These are phyloP conservation scores for Eurytoma californica DNA, from an alignment of 2,888 invertebrate genomes.

Conservation along the genomic window DNA sequence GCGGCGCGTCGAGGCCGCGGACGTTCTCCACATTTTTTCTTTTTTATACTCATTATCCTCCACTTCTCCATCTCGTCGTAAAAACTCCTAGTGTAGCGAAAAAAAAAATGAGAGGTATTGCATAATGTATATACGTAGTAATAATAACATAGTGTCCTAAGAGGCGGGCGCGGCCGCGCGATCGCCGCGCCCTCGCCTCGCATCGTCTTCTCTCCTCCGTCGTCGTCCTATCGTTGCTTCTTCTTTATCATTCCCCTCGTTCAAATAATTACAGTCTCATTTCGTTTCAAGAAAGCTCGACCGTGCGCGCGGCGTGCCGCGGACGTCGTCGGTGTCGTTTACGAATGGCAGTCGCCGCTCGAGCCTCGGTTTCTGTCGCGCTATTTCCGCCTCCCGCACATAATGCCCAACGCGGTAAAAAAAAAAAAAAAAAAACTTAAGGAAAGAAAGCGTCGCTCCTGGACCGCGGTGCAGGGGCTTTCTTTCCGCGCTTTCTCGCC, in stretches of 20 bases:
- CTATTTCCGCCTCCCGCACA: slow-evolving; percentile 14
- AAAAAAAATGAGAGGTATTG: slow-evolving; percentile 48
- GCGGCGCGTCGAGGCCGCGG: slow-evolving; percentile 18
- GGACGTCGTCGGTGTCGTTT: slow-evolving; percentile 14
- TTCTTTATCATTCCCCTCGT: slow-evolving; percentile 3
- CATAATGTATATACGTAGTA: slow-evolving; percentile 44
- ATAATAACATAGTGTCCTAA: slow-evolving; percentile 45
- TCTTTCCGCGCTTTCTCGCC: too few relatives aligned
- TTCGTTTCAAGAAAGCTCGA: slow-evolving; percentile 38
- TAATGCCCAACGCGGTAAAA: slow-evolving; percentile 49
- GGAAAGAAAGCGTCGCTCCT: slow-evolving; percentile 37
- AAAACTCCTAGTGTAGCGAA: slow-evolving; percentile 43
- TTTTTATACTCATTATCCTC: not conserved
- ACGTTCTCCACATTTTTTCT: not conserved
- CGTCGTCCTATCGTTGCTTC: slow-evolving; percentile 22
- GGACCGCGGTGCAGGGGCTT: not conserved
- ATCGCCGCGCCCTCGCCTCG: not conserved
- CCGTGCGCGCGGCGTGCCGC: not conserved
- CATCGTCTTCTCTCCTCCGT: not conserved
- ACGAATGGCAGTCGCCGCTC: not conserved
- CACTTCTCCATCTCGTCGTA: not conserved
- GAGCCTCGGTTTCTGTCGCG: not conserved
- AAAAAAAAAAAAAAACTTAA: too few relatives aligned
- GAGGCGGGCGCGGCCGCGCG: slow-evolving; percentile 34
- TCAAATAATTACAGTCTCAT: slow-evolving; percentile 55